Percentiles rank a stretch among this genome's conserved stretches.
These are phyloP conservation scores for Clarias batrachus DNA, from an alignment of 2,113 vertebrate species.

Conservation along the genomic window DNA sequence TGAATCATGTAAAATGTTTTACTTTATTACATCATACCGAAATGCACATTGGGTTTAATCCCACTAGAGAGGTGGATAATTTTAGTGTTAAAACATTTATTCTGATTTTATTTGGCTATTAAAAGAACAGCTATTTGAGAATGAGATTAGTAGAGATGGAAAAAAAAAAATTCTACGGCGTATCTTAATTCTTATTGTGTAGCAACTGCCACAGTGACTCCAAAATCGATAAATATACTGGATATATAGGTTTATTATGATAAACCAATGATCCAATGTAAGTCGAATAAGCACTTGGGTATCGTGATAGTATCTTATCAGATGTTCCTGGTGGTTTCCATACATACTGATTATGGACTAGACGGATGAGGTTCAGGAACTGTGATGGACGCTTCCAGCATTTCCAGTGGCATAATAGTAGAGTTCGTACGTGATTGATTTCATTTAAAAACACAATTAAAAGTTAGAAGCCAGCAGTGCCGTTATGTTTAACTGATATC, in stretches of 20 bases:
- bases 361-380: not conserved
- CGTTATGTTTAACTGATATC: not conserved
- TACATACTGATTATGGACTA: not conserved
- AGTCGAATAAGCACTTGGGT: too few species aligned
- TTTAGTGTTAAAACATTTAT: not conserved
- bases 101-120: not conserved
- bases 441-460: not conserved
- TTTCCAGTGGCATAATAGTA: not conserved
- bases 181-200: too few species aligned
- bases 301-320: too few species aligned
- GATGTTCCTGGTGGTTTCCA: too few species aligned
- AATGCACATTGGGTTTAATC: not conserved
- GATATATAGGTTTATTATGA: too few species aligned
- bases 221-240: too few species aligned
- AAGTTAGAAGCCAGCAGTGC: not conserved
- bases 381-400: not conserved
- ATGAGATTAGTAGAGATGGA: too few species aligned
- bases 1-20: not conserved
- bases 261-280: too few species aligned
- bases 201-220: too few species aligned
- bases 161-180: too few species aligned
- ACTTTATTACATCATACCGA: not conserved
- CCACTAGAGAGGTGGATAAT: not conserved
- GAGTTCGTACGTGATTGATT: not conserved
- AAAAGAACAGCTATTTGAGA: not conserved